Conservation (phyloP, 2,888 invertebrate genomes). For the Lagria hirta region DNA sequence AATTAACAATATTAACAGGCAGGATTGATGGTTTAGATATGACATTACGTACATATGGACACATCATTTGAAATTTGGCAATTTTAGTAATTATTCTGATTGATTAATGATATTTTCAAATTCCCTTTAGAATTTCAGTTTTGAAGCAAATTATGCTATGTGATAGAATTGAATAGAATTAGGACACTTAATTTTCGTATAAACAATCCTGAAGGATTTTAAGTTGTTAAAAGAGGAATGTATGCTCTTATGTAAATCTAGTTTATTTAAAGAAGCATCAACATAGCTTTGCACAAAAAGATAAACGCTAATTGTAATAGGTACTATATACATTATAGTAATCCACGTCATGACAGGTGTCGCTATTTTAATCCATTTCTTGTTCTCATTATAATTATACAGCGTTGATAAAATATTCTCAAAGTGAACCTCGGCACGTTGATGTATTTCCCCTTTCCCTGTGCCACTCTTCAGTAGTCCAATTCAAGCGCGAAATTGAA, state of each 20-base stretch:
- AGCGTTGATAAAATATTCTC: slow-evolving; percentile 44
- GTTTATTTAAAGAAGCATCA: too few species aligned
- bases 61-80: slow-evolving; percentile 10
- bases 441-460: background rate
- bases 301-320: too few species aligned
- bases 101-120: slow-evolving; percentile 14
- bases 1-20: slow-evolving; percentile 14
- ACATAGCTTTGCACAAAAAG: too few species aligned
- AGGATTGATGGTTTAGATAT: slow-evolving; percentile 18
- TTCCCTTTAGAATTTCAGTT: too few species aligned
- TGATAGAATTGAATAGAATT: too few species aligned
- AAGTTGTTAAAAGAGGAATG: too few species aligned
- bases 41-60: too few species aligned
- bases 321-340: slow-evolving; percentile 3
- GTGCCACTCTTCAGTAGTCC: background rate
- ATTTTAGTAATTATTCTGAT: slow-evolving; percentile 13
- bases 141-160: too few species aligned
- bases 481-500: slow-evolving; percentile 39
- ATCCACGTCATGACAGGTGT: slow-evolving; percentile 14
- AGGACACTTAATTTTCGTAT: too few species aligned
- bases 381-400: slow-evolving; percentile 38
- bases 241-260: too few species aligned
- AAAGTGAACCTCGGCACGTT: slow-evolving; percentile 38
- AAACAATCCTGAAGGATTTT: too few species aligned
- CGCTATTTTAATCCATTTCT: slow-evolving; percentile 11